Conservation (phyloP, 2,113 vertebrate genomes). For the Brachypteracias leptosomus region DNA sequence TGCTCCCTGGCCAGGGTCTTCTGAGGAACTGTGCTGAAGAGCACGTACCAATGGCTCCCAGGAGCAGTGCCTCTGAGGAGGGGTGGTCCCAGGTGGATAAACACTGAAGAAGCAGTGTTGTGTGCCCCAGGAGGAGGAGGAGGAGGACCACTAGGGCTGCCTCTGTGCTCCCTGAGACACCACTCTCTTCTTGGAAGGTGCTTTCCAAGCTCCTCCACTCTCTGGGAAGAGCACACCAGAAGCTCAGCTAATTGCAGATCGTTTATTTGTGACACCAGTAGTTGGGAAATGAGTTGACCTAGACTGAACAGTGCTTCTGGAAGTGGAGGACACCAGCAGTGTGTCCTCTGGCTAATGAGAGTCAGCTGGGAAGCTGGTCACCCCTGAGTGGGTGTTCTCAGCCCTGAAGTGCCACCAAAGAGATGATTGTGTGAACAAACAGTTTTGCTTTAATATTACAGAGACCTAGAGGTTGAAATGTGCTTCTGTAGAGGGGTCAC, state of each 20-base stretch:
- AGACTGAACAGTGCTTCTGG: neutral
- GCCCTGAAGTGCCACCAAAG: neutral
- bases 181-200: neutral
- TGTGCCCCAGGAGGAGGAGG: neutral
- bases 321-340: neutral
- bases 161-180: neutral
- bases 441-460: neutral
- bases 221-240: neutral
- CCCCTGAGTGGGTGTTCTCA: neutral
- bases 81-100: neutral
- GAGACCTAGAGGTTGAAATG: neutral
- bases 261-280: neutral
- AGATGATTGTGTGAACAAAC: neutral
- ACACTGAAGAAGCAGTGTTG: accelerated
- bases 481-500: neutral
- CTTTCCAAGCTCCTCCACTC: neutral
- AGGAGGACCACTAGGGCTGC: neutral
- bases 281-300: neutral
- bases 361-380: neutral
- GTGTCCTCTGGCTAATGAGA: neutral
- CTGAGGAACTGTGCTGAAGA: neutral
- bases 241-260: neutral
- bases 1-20: neutral
- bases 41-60: neutral
- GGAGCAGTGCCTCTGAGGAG: neutral